Evolutionary conservation across 2,888 invertebrate genomes (phyloP).

Genomic region (Leptinotarsa haldemani): DNA sequence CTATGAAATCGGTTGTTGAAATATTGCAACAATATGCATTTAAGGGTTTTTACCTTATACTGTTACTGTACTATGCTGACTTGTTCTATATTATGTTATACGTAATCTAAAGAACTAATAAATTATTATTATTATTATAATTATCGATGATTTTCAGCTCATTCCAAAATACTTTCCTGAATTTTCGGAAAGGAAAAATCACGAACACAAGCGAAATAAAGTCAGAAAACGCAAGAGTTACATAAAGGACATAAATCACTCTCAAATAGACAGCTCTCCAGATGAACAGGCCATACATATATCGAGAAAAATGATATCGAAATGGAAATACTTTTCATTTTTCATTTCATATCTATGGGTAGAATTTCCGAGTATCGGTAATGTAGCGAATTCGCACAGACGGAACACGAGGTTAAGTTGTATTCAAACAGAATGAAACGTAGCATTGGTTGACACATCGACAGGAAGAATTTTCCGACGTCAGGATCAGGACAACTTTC

Average conservation of each 20-base stretch:
- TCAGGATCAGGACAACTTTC: not conserved
- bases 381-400: constrained; percentile 23
- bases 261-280: not conserved
- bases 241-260: constrained; percentile 19
- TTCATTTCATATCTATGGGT: constrained; percentile 37
- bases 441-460: not conserved
- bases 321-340: constrained; percentile 45
- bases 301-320: constrained; percentile 39
- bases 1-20: too few species aligned
- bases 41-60: too few species aligned
- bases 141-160: too few species aligned
- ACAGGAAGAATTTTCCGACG: not conserved
- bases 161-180: too few species aligned
- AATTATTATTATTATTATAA: too few species aligned
- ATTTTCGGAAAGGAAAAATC: too few species aligned
- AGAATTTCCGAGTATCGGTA: constrained; percentile 22
- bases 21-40: too few species aligned
- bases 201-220: not conserved
- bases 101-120: too few species aligned
- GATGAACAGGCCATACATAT: not conserved
- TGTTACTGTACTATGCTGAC: too few species aligned
- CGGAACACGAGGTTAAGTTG: constrained; percentile 1
- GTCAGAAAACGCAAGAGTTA: not conserved
- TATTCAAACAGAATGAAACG: constrained; percentile 14
- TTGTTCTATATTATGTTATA: too few species aligned